Percentiles rank a stretch among this genome's conserved stretches.
Evolutionary conservation across 2,797 vertebrate species (phyloP).

Genomic region (Nyctibius grandis): DNA sequence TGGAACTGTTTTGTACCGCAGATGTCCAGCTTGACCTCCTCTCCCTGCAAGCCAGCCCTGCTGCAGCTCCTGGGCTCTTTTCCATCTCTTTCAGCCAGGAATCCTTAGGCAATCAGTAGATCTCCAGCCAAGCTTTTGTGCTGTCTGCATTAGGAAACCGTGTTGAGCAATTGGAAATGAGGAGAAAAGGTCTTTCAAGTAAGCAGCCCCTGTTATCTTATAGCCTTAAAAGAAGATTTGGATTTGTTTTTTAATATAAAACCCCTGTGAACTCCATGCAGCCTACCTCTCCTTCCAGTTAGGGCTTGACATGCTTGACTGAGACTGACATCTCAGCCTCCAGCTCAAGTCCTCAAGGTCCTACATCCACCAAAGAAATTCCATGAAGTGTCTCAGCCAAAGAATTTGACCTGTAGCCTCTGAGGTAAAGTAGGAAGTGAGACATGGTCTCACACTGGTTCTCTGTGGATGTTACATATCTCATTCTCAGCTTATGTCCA

Average conservation of each 20-base stretch:
- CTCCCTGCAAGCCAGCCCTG: neutral
- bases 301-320: neutral
- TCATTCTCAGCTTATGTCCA: neutral
- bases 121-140: constrained; percentile 81
- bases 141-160: constrained; percentile 73
- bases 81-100: constrained; percentile 83
- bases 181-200: constrained; percentile 20
- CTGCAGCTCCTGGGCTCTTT: neutral
- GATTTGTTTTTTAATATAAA: neutral
- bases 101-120: constrained; percentile 83
- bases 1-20: constrained; percentile 23
- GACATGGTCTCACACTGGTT: neutral
- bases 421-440: neutral
- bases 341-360: neutral
- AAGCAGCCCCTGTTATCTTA: neutral
- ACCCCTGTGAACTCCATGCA: neutral
- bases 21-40: neutral
- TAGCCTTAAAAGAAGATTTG: neutral
- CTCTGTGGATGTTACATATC: neutral
- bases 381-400: neutral
- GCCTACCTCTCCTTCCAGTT: neutral
- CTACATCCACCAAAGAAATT: neutral
- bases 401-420: neutral
- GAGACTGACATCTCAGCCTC: neutral
- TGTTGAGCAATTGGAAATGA: constrained; percentile 46